Base-by-base conservation (phyloP, 2,797 vertebrate genomes). In the Notolepis coatsorum region DNA sequence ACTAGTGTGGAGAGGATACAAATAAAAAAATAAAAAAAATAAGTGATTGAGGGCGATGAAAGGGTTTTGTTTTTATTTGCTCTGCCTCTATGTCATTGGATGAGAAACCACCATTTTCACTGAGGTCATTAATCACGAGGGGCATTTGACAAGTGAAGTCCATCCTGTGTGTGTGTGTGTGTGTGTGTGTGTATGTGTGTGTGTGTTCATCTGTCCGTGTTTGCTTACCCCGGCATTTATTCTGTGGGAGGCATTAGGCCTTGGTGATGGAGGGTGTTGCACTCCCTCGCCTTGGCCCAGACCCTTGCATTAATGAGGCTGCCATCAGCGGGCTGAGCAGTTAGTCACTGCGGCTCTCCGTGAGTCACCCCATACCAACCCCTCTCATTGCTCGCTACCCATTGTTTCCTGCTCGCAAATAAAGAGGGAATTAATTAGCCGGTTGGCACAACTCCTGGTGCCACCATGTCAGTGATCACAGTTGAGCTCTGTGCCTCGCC, bases 391-490 rank as follows among this genome's bases (percentile, higher is more conserved):
- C n/a, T n/a, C n/a, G n/a, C 82, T 77, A 63, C 83, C 83, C 84
- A 89, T 91, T 88, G 86, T 90, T 84, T 87, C 74, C 31, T 62
- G 47, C 70, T 80, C 84, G 65, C 86, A 84, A 89, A 89, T 89
- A 86, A 88, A 89, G 84, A 80, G 31, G 63, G 85, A 86, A 90
- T 91, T 89, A 91, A 90, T 91, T 87, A 86, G 84, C 80, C 73
- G 66, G 65, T 84, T 87, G 88, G 85, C 84, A 81, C 75, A 35
- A 76, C 61, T 79, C 65, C 39, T 35, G 65, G 81, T 76, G 75
- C 78, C 45, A 62, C 51, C 45, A 35, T 73, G 78, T 86, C 82
- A 73, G 65, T 39, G 67, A 73, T 88, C 71, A 47, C 79, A 41
- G 77, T 64, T 80, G 62, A 75, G 78, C 75, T 66, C 69, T 10